phyloP scores from a whole-genome alignment of 2,888 invertebrate species.

The Andrena marginata region DNA sequence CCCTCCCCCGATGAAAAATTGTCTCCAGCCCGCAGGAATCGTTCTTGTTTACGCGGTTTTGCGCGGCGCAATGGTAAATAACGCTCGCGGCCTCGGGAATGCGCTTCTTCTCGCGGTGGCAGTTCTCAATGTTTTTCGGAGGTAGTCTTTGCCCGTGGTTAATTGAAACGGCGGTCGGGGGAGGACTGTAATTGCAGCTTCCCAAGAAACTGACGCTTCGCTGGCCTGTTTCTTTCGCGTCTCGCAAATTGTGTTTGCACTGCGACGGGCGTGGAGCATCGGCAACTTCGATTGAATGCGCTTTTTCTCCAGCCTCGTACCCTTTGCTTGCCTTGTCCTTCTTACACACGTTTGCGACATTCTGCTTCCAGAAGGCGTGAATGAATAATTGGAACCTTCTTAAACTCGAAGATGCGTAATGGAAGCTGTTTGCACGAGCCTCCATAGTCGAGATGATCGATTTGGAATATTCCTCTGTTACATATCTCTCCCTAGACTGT shows the following conservation, averaged over 20 bases:
- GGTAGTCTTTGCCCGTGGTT: conserved; percentile 28
- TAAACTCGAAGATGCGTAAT: no score
- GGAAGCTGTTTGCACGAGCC: no score
- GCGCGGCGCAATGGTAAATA: conserved; percentile 28
- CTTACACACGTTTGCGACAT: no score
- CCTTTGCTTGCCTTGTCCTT: no score
- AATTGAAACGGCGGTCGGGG: conserved; percentile 56
- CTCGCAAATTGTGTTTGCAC: conserved; percentile 6
- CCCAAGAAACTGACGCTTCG: conserved; percentile 8
- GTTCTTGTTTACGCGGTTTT: conserved; percentile 20
- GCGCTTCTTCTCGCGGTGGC: background rate
- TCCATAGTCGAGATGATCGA: no score
- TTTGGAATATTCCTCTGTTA: no score
- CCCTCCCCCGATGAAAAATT: background rate
- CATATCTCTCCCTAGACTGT: no score
- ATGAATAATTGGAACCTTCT: no score
- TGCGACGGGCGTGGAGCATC: background rate
- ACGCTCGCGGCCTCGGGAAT: conserved; percentile 25
- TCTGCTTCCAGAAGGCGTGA: no score
- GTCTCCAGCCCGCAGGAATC: background rate
- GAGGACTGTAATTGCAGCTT: conserved; percentile 44
- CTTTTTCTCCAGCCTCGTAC: background rate
- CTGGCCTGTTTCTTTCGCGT: conserved; percentile 14
- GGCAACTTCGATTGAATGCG: conserved; percentile 10
- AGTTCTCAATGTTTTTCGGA: background rate